Base-by-base conservation (phyloP, 2,797 vertebrate species). In the Rousettus madagascariensis region DNA sequence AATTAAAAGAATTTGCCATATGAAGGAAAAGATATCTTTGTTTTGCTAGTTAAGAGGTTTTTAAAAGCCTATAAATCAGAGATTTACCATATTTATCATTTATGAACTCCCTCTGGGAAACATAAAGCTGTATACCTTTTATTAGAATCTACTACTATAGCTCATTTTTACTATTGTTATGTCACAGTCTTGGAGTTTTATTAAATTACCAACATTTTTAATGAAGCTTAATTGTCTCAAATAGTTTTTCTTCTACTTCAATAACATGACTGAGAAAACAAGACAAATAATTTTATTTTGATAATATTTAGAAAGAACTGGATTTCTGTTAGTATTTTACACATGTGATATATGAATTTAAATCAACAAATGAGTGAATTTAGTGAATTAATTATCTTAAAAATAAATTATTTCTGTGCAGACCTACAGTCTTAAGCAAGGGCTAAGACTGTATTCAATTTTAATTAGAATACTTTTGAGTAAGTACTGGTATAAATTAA, bases 121-220 rank as follows among this genome's bases (percentile, higher is more conserved):
- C n/a, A 92, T 96, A 96, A 96, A 94, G 33, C 59, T 95, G 3
- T 78, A 86, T 95, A 93, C 92, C 87, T 94, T 80, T 94, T 97
- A 92, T 94, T 97, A 95, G 77, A 97, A 20, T 84, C n/a, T 79
- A 97, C 38, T 43, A 80, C 22, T 77, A 59, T 12, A 91, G 65
- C 61, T 98, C 85, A 93, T 97, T 98, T 97, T 96, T 97, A 92
- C 88, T 97, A 90, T 96, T 96, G 83, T 93, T 88, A 78, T 93
- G 4, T 74, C 93, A 86, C 72, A 92, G 82, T 98, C 78, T 94
- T 69, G 94, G 77, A 51, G 28, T 96, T 97, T 97, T 68, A 93
- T 97, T 96, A 97, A 90, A 91, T 93, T 95, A 93, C 63, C 6
- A 95, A 94, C 46, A 96, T 85, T 92, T 97, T 97, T 95, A 98